phyloP scores from a whole-genome alignment of 92 coral and sea anemone genomes.

The Nematostella vectensis region DNA sequence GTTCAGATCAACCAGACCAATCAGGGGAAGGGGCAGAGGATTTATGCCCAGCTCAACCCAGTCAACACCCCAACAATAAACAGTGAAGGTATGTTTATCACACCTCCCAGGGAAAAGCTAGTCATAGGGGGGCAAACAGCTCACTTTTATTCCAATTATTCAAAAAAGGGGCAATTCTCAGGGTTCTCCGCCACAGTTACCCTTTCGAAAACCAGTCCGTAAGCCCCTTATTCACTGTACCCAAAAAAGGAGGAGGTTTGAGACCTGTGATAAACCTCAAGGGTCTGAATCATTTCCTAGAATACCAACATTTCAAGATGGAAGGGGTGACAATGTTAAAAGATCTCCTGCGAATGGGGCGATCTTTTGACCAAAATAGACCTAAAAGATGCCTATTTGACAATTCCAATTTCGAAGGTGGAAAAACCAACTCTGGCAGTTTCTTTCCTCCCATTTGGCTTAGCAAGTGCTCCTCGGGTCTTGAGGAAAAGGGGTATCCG shows the following conservation, averaged over 20 bases:
- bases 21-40: background rate
- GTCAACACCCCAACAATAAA: background rate
- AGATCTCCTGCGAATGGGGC: conserved; percentile 35
- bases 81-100: background rate
- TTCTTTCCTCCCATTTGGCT: conserved; percentile 37
- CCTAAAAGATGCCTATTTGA: conserved; percentile 50
- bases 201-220: background rate
- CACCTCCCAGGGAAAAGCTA: background rate
- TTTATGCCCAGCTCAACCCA: background rate
- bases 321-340: conserved; percentile 45
- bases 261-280: conserved; percentile 40
- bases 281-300: conserved; percentile 31
- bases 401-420: conserved; percentile 22
- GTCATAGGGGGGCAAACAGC: background rate
- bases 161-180: too few species aligned
- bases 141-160: background rate
- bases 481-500: too few species aligned
- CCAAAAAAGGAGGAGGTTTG: conserved; percentile 58
- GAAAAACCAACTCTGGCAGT: conserved; percentile 7
- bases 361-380: conserved; percentile 41
- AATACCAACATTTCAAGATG: conserved; percentile 63
- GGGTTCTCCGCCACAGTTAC: background rate
- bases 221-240: conserved; percentile 32
- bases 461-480: conserved; percentile 14
- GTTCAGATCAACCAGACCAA: background rate